Base-by-base conservation (phyloP, 2,797 vertebrate genomes). In the Amphiprion clarkii region DNA sequence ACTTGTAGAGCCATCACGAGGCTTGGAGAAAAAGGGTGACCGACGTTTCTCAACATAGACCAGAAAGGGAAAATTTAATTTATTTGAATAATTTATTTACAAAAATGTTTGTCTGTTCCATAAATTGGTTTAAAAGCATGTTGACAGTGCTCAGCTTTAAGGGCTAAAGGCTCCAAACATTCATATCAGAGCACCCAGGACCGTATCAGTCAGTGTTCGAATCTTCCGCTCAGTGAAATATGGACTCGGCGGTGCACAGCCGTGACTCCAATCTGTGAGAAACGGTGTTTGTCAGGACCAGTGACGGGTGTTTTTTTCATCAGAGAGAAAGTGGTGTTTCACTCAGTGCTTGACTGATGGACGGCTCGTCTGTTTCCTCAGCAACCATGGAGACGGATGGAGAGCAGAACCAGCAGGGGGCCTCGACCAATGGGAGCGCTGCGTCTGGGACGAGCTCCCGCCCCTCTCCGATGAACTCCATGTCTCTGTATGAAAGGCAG, bases 401-500 rank as follows among this genome's bases (percentile, higher is more conserved):
- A 48, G 98, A 99, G 83, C 97, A 97, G 94, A 92, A 82, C 77
- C 97, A 96, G 94, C 96, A 97, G 60, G 94, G 90, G 40, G 84
- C 87, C 88, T 96, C 97, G 39, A 86, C 96, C 92, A 97, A 96
- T 60, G 96, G 97, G 78, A 95, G 92, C 81, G 85, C 96, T 54
- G 76, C 95, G 6, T 96, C 98, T 4, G 97, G 96, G 85, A 92
- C 95, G 57, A 96, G 95, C 88, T 92, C 96, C 82, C 96, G 98
- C 66, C 96, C 97, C 74, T 93, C 94, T 14, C 96, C 97, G 23
- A 99, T 99, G 87, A 96, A 97, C 0, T 98, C 98, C 67, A 99
- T 99, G 98, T 98, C 98, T 63, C 95, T 98, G 42, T 99, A 99
- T 53, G 98, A 99, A 84, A 94, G 98, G 33, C 98, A 99, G 73